Evolutionary conservation across 2,888 invertebrate species (phyloP).

Genomic region (Drosophila picticornis): DNA sequence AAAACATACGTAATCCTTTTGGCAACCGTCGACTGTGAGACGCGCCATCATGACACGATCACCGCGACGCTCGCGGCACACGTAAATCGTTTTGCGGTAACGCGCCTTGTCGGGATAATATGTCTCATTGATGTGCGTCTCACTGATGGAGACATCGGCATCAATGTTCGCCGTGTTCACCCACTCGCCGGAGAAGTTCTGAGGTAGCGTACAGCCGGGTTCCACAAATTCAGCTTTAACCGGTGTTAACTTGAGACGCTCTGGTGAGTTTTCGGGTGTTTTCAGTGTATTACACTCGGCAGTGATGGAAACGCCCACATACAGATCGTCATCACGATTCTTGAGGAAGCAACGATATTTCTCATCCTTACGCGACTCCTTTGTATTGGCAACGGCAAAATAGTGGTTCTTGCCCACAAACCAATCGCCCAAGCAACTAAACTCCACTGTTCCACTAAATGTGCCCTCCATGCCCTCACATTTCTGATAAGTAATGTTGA

Average conservation of each 20-base stretch:
- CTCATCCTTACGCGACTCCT: constrained; percentile 97
- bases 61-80: constrained; percentile 96
- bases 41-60: constrained; percentile 97
- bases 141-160: constrained; percentile 96
- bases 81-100: constrained; percentile 95
- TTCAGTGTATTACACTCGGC: constrained; percentile 96
- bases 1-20: constrained; percentile 98
- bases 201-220: constrained; percentile 96
- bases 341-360: constrained; percentile 97
- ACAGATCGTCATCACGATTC: constrained; percentile 97
- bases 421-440: constrained; percentile 97
- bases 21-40: constrained; percentile 97
- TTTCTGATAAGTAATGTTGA: constrained; percentile 96
- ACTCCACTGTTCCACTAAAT: constrained; percentile 96
- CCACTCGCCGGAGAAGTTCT: constrained; percentile 98
- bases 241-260: constrained; percentile 93
- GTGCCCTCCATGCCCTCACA: constrained; percentile 96
- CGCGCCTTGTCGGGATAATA: constrained; percentile 97
- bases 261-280: constrained; percentile 97
- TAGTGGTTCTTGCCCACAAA: constrained; percentile 98
- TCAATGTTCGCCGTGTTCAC: constrained; percentile 99
- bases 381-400: constrained; percentile 98
- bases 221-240: constrained; percentile 95
- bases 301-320: constrained; percentile 96
- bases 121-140: constrained; percentile 98